Evolutionary conservation across 2,113 vertebrate genomes (phyloP).

Genomic region (Cynopterus brachyotis): DNA sequence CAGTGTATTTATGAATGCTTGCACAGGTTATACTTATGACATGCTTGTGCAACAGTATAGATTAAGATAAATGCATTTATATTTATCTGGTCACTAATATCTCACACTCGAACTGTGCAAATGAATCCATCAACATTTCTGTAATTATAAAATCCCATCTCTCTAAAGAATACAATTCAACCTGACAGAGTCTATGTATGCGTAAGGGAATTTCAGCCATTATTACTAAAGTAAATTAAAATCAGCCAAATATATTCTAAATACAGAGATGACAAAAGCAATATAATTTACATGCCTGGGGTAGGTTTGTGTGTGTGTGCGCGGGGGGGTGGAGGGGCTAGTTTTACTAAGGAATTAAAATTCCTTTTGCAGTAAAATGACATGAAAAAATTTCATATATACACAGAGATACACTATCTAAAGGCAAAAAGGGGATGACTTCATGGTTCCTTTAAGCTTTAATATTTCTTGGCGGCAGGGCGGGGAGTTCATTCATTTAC

Average conservation of each 20-base stretch:
- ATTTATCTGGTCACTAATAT: not conserved
- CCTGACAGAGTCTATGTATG: not conserved
- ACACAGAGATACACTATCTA: not conserved
- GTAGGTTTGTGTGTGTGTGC: too few species aligned
- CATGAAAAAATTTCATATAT: not conserved
- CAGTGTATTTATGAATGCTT: not conserved
- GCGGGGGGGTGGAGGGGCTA: not conserved
- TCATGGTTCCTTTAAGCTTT: not conserved
- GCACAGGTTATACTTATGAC: not conserved
- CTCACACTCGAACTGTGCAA: not conserved
- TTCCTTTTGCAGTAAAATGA: not conserved
- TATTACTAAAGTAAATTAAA: slow-evolving; percentile 19
- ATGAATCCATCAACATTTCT: not conserved
- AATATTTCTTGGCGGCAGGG: not conserved
- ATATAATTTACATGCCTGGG: not conserved
- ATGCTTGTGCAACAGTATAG: not conserved
- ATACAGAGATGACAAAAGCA: not conserved
- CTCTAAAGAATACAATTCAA: not conserved
- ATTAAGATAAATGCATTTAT: not conserved
- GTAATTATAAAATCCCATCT: not conserved
- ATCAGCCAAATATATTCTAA: not conserved
- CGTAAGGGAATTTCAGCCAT: not conserved
- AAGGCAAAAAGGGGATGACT: not conserved
- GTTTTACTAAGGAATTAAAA: slow-evolving; percentile 5
- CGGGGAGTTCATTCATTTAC: not conserved